Base-by-base conservation (phyloP, 2,797 vertebrate species). In the Gallinago nigripennis region DNA sequence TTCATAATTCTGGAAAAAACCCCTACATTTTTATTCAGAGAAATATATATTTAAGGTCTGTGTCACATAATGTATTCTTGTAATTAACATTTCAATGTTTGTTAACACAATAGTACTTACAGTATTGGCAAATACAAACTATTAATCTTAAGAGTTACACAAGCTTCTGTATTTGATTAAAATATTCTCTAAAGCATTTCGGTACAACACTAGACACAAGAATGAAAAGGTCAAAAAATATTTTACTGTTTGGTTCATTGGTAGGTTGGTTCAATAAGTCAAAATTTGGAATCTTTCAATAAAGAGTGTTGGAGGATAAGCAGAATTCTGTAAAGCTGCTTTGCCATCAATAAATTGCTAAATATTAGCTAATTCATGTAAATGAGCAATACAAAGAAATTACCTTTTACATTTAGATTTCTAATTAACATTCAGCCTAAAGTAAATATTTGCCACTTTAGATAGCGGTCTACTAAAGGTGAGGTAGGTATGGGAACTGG, bases 21-120 rank as follows among this genome's bases (percentile, higher is more conserved):
- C 0, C 0, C 8, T 15, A 27, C 5, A 58, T 41, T 82, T 82
- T 82, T 54, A 58, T 66, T 58, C 31, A 56, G 19, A 77, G 24
- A 72, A 80, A 82, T 51, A 60, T 15, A 12, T 58, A 78, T 63
- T 58, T 83, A 63, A 73, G 27, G 30, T 68, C 70, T 60, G 51
- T 81, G 43, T 58, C 50, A 76, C 1, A 0, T 63, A 81, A 91
- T 56, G 13, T 33, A 56, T 73, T 86, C 19, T 63, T 63, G 33
- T 80, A 93, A 85, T 85, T 85, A 89, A 63, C 9, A 73, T 88
- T 82, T 80, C 58, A 73, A 14, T 94, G 51, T 91, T 92, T 91
- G 57, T 92, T 87, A 87, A 82, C 46, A 63, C 51, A 82, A 81
- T 79, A 78, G 31, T 17, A 90, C 46, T 65, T 69, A 61, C 15